Evolutionary conservation across 2,113 vertebrate genomes (phyloP).

Genomic region (Syngnathus scovelli): DNA sequence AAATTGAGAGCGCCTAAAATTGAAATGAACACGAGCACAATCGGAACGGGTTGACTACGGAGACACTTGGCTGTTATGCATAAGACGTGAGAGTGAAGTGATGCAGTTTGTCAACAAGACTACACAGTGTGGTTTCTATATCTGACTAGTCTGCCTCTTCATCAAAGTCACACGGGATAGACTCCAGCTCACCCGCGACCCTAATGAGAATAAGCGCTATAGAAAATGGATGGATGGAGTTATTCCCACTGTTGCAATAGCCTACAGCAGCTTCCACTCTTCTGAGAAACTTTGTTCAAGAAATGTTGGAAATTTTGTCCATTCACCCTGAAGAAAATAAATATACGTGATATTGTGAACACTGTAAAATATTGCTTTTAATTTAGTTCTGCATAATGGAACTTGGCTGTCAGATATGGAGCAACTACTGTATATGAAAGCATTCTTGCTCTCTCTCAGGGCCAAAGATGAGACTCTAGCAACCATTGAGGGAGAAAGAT

Average conservation of each 20-base stretch:
- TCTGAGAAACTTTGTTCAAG: not conserved
- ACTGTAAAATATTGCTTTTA: slow-evolving; percentile 5
- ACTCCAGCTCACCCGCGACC: no score
- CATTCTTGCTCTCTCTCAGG: slow-evolving; percentile 64
- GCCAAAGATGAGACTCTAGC: slow-evolving; percentile 66
- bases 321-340: not conserved
- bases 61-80: no score
- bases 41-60: no score
- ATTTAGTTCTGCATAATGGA: not conserved
- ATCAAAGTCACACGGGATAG: no score
- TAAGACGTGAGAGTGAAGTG: no score
- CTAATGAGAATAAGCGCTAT: no score
- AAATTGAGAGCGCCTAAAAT: not conserved
- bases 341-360: not conserved
- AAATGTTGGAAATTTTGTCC: not conserved
- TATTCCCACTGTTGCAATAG: not conserved
- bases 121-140: no score
- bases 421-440: slow-evolving; percentile 6
- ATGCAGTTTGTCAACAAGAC: no score
- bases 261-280: not conserved
- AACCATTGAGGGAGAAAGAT: slow-evolving; percentile 57
- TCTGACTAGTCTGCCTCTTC: no score
- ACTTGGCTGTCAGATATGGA: not conserved
- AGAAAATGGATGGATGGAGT: not conserved
- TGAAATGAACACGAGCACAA: no score